Base-by-base conservation (phyloP, 2,113 vertebrate genomes). In the Equus przewalskii region DNA sequence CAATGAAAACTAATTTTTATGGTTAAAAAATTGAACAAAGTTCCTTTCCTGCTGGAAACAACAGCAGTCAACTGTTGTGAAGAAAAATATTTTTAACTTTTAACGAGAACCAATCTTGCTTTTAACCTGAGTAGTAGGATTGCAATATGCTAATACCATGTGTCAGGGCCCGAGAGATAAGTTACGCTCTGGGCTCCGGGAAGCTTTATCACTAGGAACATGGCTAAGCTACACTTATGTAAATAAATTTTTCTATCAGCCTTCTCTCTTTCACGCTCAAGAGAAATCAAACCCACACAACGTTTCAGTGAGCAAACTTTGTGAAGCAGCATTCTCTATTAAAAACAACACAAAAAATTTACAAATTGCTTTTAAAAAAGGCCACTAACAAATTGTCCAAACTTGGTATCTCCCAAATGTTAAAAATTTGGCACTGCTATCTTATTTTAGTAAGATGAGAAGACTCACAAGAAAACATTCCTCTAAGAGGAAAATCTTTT, bases 81-180 rank as follows among this genome's bases (percentile, higher is more conserved):
- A 97, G 13, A 65, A 46, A 86, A 80, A 30, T 28, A 36, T 64
- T 65, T 88, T 90, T 73, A 60, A n/a, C 14, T 67, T 92, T 83
- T n/a, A 67, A 83, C 80, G 69, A 65, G 65, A 80, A 56, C 16
- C 12, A 85, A 76, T 36, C 95, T 92, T 96, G 87, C 60, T 70
- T 97, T 96, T 89, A 94, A 89, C 79, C 69, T 8, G 51, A 97
- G 96, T 75, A 36, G 28, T 0, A 30, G 86, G 97, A 92, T 33
- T 51, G 97, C 83, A 96, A 75, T 30, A 80, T 82, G 90, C 58
- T 44, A 95, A 84, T 3, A 21, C 64, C 49, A 58, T 70, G 82
- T 85, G 94, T 85, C 93, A 91, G 96, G 97, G 89, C 94, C 82
- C 91, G 93, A 76, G 51, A 98, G 86, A 94, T 97, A 87, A 89